Base-by-base conservation (phyloP, 1,140 invertebrate species). In the Pachyrhynchus sulphureomaculatus region DNA sequence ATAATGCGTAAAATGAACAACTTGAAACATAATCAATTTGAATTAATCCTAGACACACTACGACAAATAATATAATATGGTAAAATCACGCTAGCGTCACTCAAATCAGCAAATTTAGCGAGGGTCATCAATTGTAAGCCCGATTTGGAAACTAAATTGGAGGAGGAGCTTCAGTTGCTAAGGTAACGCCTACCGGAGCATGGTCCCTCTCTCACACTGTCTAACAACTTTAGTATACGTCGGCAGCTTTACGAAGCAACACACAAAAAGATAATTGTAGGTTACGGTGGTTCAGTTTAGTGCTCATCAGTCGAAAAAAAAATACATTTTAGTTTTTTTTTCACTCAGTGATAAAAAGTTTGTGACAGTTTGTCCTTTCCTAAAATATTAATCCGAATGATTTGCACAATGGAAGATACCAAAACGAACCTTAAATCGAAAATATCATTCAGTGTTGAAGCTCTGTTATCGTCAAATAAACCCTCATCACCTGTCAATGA, bases 401-500 rank as follows among this genome's bases (percentile, higher is more conserved):
- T 64, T 51, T 68, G 33, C 23, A 59, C 61, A 33, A 74, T 73
- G 74, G 72, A 72, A 58, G 69, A 75, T 32, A 69, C 72, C 15
- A 75, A 75, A 66, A 72, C 72, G 15, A 71, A 73, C 52, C 67
- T 74, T 20, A 75, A 75, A 56, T 63, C 72, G 12, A 76, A 76
- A 52, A 75, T 76, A 39, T 75, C 73, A 13, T 76, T 76, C 61
- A 76, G 75, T 68, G 75, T 76, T 2, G 75, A 76, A 59, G 75
- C 75, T 4, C 59, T 76, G 13, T 53, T 76, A 12, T 63, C 71
- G 10, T 66, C 65, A 1, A 66, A 63, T 29, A 64, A 53, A 21
- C 23, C 42, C 8, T 49, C 44, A n/a, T 63, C 67, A 10, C 53
- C 61, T 2, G 17, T 56, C n/a, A 62, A 64, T 4, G 61, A 67